Evolutionary conservation across 2,113 vertebrate genomes (phyloP), one percentile per base, ranked within the genome.

Genomic region (Phodopus roborovskii): DNA sequence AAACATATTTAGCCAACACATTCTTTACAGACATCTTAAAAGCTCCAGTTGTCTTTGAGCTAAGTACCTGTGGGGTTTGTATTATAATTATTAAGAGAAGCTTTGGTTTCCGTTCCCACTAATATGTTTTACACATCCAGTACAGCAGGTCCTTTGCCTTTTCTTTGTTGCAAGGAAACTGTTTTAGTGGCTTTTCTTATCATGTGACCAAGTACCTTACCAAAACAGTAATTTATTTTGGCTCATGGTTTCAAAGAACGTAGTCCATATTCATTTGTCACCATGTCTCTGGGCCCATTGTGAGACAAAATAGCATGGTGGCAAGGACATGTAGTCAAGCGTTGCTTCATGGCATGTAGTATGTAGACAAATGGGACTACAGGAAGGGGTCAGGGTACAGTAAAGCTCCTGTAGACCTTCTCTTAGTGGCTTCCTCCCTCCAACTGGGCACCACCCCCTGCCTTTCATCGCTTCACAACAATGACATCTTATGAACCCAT

Each of bases 21-120:
- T 81, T 90, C 62, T 75, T 92, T 88, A 48, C 17, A 78, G 73
- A 75, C 83, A 70, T 62, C 26, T 78, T 79, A 77, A 64, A n/a
- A 88, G 58, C 9, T 82, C 60, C 78, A 85, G 36, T 75, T 94
- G 84, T 93, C 45, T 93, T 62, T 93, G 50, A 96, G 89, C 26
- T 88, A 56, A 94, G 62, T 33, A 17, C 7, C 33, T 5, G 3
- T 95, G 70, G 50, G 39, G 58, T 78, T 94, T 86, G 24, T 87
- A 15, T 77, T 88, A 5, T 50, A 89, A 87, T 39, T 79, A 28
- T 81, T 48, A 94, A 75, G 20, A 70, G 15, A 74, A 15, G 13
- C 28, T 58, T 0, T 91, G 45, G 24, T 22, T 89, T 79, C 60
- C 75, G 60, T 82, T 88, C 26, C 15, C 58, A 87, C 62, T 94